Evolutionary conservation across 2,797 vertebrate genomes (phyloP), one percentile per base, ranked within the genome.

Genomic region (Scyliorhinus canicula): DNA sequence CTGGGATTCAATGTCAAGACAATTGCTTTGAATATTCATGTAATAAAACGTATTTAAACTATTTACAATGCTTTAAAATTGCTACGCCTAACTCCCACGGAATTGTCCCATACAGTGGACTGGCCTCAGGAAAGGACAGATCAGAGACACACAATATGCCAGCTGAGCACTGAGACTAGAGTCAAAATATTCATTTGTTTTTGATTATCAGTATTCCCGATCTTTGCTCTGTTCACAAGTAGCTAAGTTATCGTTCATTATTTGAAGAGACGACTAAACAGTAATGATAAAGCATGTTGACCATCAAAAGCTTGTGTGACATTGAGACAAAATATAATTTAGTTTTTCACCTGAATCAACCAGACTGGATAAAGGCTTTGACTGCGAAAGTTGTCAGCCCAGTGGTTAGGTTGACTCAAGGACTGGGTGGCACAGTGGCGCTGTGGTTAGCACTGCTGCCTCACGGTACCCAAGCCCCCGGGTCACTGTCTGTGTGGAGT

Each of bases 381-480:
- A 69, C 31, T 4, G 31, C n/a, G 93, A 93, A 94, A 94, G 74
- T 6, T 28, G 24, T 71, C 93, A 52, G 21, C 28, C 47, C 52
- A 44, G 12, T 69, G 65, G 65, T 69, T 93, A 93, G 1, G 4
- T 14, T 47, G 19, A 2, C 63, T 96, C 96, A 96, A 96, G 35
- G n/a, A n/a, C n/a, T n/a, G n/a, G n/a, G n/a, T n/a, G n/a, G n/a
- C n/a, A n/a, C n/a, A n/a, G n/a, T n/a, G n/a, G n/a, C n/a, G n/a
- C n/a, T n/a, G n/a, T n/a, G n/a, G n/a, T n/a, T n/a, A n/a, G n/a
- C n/a, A n/a, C n/a, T n/a, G n/a, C n/a, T n/a, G n/a, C n/a, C n/a
- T n/a, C n/a, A n/a, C n/a, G n/a, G n/a, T n/a, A n/a, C n/a, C n/a
- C n/a, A n/a, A n/a, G n/a, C n/a, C n/a, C n/a, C n/a, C n/a, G n/a